Evolutionary conservation across 1,140 invertebrate species (phyloP), one percentile per base, ranked within the genome.

Genomic region (Rhopalosiphum padi): DNA sequence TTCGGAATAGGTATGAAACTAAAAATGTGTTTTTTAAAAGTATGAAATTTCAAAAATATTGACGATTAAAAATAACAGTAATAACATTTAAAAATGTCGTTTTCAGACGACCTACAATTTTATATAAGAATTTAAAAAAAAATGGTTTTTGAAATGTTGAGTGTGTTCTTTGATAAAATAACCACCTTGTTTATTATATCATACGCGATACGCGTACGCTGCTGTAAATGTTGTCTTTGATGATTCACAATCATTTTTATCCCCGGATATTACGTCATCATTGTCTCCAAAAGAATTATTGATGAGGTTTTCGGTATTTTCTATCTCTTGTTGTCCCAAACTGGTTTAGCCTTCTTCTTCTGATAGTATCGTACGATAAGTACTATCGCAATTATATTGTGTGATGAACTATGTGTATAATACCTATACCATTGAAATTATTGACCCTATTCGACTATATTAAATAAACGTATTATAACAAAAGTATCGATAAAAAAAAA

Each of bases 271-370:
- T n/a, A 77, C 15, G 15, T 77, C 30, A 77, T 77, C 15, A n/a
- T n/a, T 68, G 60, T 77, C 15, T n/a, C n/a, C 30, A n/a, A 77
- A 77, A n/a, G 60, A 35, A 77, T 77, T 77, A 77, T 77, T 77
- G 60, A 77, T 77, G 60, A 77, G 60, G 30, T 77, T 77, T 77
- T 77, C 15, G 60, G n/a, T 77, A 77, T 77, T 77, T 77, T n/a
- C 30, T 4, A 77, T 77, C 60, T 77, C 15, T 77, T 11, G 60
- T 68, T n/a, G 60, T 68, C 30, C 18, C 60, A n/a, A 77, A 77
- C 30, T 11, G 60, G 60, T 77, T 77, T 77, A n/a, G 30, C 30
- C 60, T 4, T 68, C 55, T 60, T 7, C 25, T 68, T 11, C 30
- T n/a, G 4, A 68, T 68, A n/a, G 25, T n/a, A n/a, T 68, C 60